phyloP scores from a whole-genome alignment of 1,140 invertebrate genomes.

The Zaprionus lachaisei region DNA sequence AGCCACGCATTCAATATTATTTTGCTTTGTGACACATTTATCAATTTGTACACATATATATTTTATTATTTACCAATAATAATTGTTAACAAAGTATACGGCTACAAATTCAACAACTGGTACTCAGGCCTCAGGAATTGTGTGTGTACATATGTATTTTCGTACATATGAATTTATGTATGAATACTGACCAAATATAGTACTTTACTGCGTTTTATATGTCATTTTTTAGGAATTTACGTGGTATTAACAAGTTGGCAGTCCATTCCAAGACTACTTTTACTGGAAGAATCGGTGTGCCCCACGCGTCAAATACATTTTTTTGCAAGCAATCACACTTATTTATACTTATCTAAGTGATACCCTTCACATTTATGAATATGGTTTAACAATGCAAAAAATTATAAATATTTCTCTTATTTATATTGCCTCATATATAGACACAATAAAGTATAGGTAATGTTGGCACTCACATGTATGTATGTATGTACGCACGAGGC shows the following conservation, averaged over 20 bases:
- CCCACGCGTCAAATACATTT: not conserved
- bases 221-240: slow-evolving; percentile 28
- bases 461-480: slow-evolving; percentile 42
- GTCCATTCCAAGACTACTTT: slow-evolving; percentile 18
- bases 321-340: not conserved
- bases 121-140: slow-evolving; percentile 1
- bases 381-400: too few relatives aligned
- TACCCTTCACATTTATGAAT: not conserved
- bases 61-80: slow-evolving; percentile 14
- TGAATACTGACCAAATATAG: slow-evolving; percentile 25
- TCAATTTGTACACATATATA: not conserved
- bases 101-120: slow-evolving; percentile 11
- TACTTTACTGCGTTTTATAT: slow-evolving; percentile 21
- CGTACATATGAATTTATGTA: slow-evolving; percentile 23
- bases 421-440: not conserved
- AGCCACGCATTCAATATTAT: slow-evolving; percentile 6
- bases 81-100: slow-evolving; percentile 6
- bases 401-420: not conserved
- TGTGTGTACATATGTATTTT: slow-evolving; percentile 20
- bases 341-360: not conserved
- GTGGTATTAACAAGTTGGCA: slow-evolving; percentile 26
- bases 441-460: not conserved
- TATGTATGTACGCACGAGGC: slow-evolving; percentile 16
- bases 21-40: not conserved
- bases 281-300: not conserved